A percentile compares a stretch with the other conserved stretches of the same genome.
These are phyloP conservation scores for Pycnonotus jocosus DNA, from an alignment of 2,113 vertebrate species.

Conservation along the genomic window DNA sequence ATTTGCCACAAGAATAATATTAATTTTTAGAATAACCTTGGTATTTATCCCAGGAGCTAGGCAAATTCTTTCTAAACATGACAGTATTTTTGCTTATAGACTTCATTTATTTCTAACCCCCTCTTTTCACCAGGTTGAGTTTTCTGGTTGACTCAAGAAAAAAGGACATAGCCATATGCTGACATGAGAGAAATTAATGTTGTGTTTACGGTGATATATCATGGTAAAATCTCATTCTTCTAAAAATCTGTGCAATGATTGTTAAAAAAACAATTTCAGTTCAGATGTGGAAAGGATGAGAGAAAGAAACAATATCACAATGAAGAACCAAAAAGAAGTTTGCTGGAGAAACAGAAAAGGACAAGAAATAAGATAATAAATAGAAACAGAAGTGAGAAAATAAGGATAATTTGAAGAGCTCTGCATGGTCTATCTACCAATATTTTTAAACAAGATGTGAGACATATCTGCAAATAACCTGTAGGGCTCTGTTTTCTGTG, in stretches of 20 bases:
- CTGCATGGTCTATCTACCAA: not conserved
- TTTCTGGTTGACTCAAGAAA: not conserved
- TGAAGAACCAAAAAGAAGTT: not conserved
- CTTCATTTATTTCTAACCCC: not conserved
- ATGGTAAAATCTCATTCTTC: not conserved
- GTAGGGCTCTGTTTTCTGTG: not conserved
- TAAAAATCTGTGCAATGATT: not conserved
- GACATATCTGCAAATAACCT: not conserved
- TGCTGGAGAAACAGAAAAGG: not conserved
- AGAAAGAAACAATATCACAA: not conserved
- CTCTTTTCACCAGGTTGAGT: not conserved
- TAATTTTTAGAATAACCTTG: not conserved
- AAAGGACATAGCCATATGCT: not conserved
- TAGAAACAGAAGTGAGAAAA: not conserved
- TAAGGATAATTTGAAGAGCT: not conserved
- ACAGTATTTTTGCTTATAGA: not conserved
- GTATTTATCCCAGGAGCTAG: not conserved
- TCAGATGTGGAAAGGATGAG: not conserved
- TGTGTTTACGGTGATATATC: not conserved
- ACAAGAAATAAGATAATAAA: not conserved
- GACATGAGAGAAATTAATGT: not conserved
- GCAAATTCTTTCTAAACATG: not conserved
- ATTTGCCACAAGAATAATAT: not conserved
- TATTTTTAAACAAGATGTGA: not conserved
- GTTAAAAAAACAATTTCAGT: not conserved